Evolutionary conservation across 1,140 invertebrate genomes (phyloP).

Genomic region (Drosophila cardini): DNA sequence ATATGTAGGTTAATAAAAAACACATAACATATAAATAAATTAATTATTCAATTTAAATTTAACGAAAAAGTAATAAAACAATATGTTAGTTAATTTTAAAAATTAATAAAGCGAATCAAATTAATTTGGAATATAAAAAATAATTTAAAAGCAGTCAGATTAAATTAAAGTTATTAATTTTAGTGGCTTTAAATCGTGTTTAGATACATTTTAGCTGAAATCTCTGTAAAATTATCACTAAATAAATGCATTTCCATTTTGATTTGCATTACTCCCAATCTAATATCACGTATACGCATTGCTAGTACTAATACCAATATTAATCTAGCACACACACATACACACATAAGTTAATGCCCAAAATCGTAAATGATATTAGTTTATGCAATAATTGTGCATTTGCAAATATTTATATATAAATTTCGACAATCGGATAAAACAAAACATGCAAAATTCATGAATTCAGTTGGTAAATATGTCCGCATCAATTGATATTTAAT

Average conservation of each 20-base stretch:
- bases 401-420: neutral
- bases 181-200: no score
- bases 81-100: neutral
- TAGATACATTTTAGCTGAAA: no score
- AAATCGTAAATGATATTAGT: constrained; percentile 14
- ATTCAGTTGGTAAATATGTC: constrained; percentile 21
- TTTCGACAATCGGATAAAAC: constrained; percentile 6
- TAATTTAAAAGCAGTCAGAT: no score
- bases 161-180: no score
- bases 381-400: constrained; percentile 21
- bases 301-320: neutral
- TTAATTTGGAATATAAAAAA: neutral
- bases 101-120: neutral
- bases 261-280: neutral
- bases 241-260: neutral
- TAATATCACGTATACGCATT: constrained; percentile 23
- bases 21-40: no score
- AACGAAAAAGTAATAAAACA: neutral
- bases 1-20: no score
- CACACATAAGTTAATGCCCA: neutral
- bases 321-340: neutral
- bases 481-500: constrained; percentile 3
- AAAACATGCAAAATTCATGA: neutral
- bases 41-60: neutral
- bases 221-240: no score